Percentiles rank a stretch among this genome's conserved stretches.
Conservation (phyloP, 2,888 invertebrate species). For the Scotopteryx bipunctaria region DNA sequence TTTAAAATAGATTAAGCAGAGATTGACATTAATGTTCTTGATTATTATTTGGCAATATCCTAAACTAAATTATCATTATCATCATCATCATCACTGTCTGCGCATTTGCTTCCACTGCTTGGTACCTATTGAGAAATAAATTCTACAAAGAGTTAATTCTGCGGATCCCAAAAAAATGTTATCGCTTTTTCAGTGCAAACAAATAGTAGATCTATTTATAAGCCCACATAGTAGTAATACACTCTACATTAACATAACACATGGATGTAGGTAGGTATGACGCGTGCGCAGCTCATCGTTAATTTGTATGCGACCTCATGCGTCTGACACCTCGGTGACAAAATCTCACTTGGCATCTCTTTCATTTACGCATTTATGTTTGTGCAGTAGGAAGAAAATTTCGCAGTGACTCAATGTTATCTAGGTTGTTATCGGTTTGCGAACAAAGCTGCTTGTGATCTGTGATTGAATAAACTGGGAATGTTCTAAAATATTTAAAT, state of each 20-base stretch:
- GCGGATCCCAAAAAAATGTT: no score
- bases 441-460: neutral
- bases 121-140: no score
- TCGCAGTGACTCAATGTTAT: constrained; percentile 5
- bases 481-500: no score
- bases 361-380: constrained; percentile 1
- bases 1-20: neutral
- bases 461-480: no score
- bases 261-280: constrained; percentile 20
- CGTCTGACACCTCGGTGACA: constrained; percentile 41
- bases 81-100: no score
- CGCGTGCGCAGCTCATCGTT: constrained; percentile 45
- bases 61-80: no score
- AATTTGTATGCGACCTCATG: constrained; percentile 70
- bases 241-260: constrained; percentile 19
- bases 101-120: no score
- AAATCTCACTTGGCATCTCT: constrained; percentile 38
- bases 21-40: neutral
- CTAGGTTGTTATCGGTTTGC: neutral
- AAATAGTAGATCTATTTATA: neutral
- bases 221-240: neutral
- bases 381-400: neutral
- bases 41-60: no score
- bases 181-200: neutral
- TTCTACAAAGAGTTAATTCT: no score